Base-by-base conservation (phyloP, 2,888 invertebrate genomes). In the Endotricha flammealis region DNA sequence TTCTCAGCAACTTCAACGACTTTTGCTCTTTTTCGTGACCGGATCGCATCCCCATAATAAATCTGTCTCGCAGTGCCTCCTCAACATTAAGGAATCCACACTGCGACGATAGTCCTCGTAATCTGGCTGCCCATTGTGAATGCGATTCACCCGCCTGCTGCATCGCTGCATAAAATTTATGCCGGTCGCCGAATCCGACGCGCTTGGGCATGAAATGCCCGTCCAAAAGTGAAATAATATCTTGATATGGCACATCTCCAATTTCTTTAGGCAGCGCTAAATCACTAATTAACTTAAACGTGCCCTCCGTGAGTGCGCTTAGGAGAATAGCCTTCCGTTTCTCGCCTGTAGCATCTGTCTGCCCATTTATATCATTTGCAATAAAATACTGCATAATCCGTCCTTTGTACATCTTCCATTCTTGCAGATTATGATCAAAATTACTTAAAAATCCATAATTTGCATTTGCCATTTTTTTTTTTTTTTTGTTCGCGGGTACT, bases 1-100 rank as follows among this genome's bases (percentile, higher is more conserved):
- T n/a, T n/a, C n/a, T n/a, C n/a, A n/a, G n/a, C n/a, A n/a, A 6
- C 44, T 34, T 54, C 50, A n/a, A 53, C 44, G 2, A 48, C 57
- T 31, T 48, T 55, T 0, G 53, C 3, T 54, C 50, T 4, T 43
- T 43, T 13, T 56, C 57, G 1, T 28, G 29, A 4, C 55, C 48
- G 17, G 50, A 30, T 14, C 31, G 20, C 56, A 54, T 49, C 0
- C 50, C 50, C 46, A 51, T 50, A 0, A 53, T 23, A 14, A 54
- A 54, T 4, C 37, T 23, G 24, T 53, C 54, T 0, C 50, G 40
- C 3, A 53, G 24, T 1, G 45, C 42, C 22, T 55, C 55, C n/a
- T 50, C 50, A 0, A 53, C 32, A 20, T 51, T 50, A 6, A 9
- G 12, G 12, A 59, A 54, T 0, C 31, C 32, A 27, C 50, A 56